phyloP scores from a whole-genome alignment of 2,888 invertebrate species.

The Hoplodrina blanda region DNA sequence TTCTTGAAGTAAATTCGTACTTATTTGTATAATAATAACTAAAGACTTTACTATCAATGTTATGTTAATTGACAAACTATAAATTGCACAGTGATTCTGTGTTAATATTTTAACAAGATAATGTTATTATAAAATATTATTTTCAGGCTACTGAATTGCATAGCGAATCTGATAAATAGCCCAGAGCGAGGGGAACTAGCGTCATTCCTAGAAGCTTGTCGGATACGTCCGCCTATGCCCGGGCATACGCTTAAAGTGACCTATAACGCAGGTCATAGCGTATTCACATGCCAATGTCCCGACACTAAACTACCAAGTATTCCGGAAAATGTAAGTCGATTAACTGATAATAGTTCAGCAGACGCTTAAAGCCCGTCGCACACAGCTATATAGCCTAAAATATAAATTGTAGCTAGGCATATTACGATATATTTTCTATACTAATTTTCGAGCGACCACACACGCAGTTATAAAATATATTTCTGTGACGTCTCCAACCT shows the following conservation, averaged over 20 bases:
- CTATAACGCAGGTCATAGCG: slow-evolving; percentile 83
- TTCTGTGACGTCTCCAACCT: too few species aligned
- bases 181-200: slow-evolving; percentile 78
- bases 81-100: not conserved
- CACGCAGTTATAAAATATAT: too few species aligned
- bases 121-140: slow-evolving; percentile 13
- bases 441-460: too few species aligned
- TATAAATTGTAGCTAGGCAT: too few species aligned
- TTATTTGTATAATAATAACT: not conserved
- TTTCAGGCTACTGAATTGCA: slow-evolving; percentile 94
- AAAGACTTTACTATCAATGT: not conserved
- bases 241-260: slow-evolving; percentile 84
- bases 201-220: slow-evolving; percentile 84
- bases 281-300: slow-evolving; percentile 93
- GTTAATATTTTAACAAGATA: not conserved
- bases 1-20: not conserved
- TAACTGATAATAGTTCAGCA: not conserved
- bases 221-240: slow-evolving; percentile 82
- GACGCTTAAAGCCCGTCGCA: not conserved
- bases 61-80: not conserved
- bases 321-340: slow-evolving; percentile 96
- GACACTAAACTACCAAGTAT: slow-evolving; percentile 97
- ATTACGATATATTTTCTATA: too few species aligned
- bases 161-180: slow-evolving; percentile 93
- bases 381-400: too few species aligned